Percentiles rank a stretch among this genome's conserved stretches.
phyloP scores from a whole-genome alignment of 2,113 vertebrate genomes.

The Saiga tatarica region DNA sequence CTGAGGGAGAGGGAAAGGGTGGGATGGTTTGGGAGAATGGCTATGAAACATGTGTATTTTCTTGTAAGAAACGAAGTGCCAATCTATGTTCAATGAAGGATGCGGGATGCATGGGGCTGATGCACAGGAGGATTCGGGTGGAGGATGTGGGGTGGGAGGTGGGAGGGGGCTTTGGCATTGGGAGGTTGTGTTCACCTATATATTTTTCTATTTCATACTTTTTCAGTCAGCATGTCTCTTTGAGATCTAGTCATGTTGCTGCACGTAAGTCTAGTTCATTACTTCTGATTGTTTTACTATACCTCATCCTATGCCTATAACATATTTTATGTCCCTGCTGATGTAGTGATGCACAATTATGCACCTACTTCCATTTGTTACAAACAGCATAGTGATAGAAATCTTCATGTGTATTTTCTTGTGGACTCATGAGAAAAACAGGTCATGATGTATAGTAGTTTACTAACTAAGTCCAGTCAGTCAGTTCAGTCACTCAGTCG shows the following conservation, averaged over 20 bases:
- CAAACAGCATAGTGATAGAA: neutral
- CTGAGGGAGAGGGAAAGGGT: no score
- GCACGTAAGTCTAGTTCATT: neutral
- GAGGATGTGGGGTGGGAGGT: no score
- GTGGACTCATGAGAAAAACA: neutral
- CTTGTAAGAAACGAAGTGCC: no score
- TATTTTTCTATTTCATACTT: fast-evolving
- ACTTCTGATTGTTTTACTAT: neutral
- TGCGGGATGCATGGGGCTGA: no score
- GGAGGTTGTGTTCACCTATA: no score
- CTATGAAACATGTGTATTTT: no score
- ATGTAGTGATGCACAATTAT: neutral
- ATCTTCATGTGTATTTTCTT: neutral
- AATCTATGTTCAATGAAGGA: no score
- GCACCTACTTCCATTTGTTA: neutral
- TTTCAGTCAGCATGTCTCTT: neutral
- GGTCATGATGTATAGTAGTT: neutral
- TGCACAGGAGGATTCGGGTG: no score
- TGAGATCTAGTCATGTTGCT: neutral
- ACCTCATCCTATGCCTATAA: neutral
- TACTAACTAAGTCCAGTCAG: neutral
- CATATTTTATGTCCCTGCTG: neutral
- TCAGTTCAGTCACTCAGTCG: no score
- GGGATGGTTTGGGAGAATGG: no score
- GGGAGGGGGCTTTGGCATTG: no score